These are phyloP conservation scores for Rhagologus leucostigma DNA, from an alignment of 2,113 vertebrate species.

Conservation along the genomic window DNA sequence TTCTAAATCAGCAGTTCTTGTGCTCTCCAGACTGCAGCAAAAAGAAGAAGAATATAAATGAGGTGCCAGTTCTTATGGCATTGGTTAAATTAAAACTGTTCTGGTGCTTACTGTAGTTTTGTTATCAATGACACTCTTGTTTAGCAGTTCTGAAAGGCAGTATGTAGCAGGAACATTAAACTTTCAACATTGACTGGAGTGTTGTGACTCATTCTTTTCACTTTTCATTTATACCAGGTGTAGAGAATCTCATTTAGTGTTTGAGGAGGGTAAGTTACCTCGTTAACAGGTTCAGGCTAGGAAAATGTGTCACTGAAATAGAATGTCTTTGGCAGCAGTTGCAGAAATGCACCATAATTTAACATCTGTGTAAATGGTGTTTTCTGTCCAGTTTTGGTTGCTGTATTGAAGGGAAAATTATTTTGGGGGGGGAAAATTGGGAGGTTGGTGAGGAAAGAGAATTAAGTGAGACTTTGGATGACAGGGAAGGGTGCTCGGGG, in stretches of 20 bases:
- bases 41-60: not conserved
- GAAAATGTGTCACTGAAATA: not conserved
- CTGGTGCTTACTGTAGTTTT: slow-evolving; percentile 12
- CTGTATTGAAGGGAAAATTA: not conserved
- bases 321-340: not conserved
- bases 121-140: not conserved
- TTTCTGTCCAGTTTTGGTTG: not conserved
- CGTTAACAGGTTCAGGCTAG: not conserved
- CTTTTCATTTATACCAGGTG: not conserved
- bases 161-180: slow-evolving; percentile 53
- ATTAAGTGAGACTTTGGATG: not conserved
- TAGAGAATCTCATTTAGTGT: not conserved
- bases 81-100: not conserved
- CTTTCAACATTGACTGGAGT: not conserved
- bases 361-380: not conserved
- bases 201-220: slow-evolving; percentile 25
- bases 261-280: not conserved
- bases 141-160: slow-evolving; percentile 25
- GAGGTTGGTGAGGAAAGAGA: not conserved
- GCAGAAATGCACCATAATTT: not conserved
- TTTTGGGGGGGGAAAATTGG: not conserved
- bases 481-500: not conserved
- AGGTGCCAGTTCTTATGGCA: not conserved
- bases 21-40: not conserved
- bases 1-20: not conserved